phyloP scores from a whole-genome alignment of 1,140 invertebrate genomes.

The Scaptomyza hsui region DNA sequence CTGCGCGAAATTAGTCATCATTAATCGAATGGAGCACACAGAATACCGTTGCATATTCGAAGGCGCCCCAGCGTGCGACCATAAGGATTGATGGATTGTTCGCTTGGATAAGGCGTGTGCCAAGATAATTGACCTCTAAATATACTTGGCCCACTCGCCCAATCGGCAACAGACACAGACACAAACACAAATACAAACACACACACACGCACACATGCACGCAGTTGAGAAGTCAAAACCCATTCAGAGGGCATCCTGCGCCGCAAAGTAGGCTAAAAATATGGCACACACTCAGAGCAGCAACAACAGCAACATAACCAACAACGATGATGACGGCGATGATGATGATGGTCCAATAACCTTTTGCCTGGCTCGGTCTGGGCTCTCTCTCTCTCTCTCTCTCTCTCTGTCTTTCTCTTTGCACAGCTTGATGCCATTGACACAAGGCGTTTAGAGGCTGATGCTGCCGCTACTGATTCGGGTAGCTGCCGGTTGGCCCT shows the following conservation, averaged over 20 bases:
- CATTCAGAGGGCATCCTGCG: conserved; percentile 43
- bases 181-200: conserved; percentile 11
- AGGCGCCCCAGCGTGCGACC: conserved; percentile 46
- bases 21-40: conserved; percentile 50
- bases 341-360: conserved; percentile 62
- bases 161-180: conserved; percentile 5
- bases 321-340: conserved; percentile 21
- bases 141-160: conserved; percentile 57
- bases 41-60: conserved; percentile 61
- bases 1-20: conserved; percentile 67
- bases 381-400: conserved; percentile 1
- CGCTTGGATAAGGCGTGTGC: conserved; percentile 35
- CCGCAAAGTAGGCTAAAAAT: conserved; percentile 79
- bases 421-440: conserved; percentile 69
- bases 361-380: conserved; percentile 32
- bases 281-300: conserved; percentile 57
- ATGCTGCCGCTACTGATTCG: neutral
- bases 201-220: neutral
- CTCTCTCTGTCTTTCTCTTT: neutral
- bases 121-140: conserved; percentile 78
- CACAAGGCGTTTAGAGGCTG: conserved; percentile 59
- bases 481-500: conserved; percentile 43
- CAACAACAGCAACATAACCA: conserved; percentile 1
- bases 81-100: conserved; percentile 59
- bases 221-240: conserved; percentile 40